Evolutionary conservation across 2,113 vertebrate species (phyloP).

Genomic region (Tragelaphus scriptus): DNA sequence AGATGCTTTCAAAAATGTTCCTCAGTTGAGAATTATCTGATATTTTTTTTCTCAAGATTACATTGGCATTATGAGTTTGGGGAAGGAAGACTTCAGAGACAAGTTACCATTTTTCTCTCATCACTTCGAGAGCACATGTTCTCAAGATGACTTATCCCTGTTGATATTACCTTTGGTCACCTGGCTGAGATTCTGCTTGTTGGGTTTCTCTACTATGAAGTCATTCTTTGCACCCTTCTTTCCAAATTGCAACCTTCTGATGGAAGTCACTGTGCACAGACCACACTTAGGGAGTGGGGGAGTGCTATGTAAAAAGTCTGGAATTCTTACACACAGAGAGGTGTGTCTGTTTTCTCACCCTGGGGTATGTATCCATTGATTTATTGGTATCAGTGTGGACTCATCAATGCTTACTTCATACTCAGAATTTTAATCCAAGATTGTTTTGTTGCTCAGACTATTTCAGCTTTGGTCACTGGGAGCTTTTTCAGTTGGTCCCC

Average conservation of each 20-base stretch:
- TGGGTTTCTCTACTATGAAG: not conserved
- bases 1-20: not conserved
- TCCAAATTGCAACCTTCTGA: not conserved
- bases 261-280: not conserved
- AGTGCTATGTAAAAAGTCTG: not conserved
- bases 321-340: not conserved
- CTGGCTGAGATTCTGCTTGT: not conserved
- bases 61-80: not conserved
- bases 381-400: not conserved
- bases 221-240: not conserved
- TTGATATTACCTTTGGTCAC: no score
- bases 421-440: not conserved
- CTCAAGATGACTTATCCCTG: not conserved
- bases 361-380: not conserved
- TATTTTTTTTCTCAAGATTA: not conserved
- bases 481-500: not conserved
- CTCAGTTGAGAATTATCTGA: not conserved
- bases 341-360: not conserved
- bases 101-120: not conserved
- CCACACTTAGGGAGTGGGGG: no score
- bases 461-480: not conserved
- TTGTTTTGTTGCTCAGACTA: not conserved
- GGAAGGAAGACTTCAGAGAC: not conserved
- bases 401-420: not conserved
- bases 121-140: not conserved